Base-by-base conservation (phyloP, 2,888 invertebrate genomes). In the Sesamia inferens region DNA sequence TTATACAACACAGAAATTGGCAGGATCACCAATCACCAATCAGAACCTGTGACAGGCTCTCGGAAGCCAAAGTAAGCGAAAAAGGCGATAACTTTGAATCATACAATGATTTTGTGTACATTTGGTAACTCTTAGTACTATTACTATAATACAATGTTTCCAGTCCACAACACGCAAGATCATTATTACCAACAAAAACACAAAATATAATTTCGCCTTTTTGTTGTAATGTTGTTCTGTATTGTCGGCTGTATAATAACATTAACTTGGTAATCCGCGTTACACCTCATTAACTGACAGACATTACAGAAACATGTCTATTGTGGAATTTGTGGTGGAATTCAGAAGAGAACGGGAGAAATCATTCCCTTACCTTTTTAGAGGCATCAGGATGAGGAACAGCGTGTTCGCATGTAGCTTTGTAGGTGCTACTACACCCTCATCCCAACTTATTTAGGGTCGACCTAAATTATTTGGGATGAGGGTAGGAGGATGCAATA, bases 241-340 rank as follows among this genome's bases (percentile, higher is more conserved):
- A 69, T 73, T 69, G 66, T 67, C 24, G 65, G 62, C 67, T 39
- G 71, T 76, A 82, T 87, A 87, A 89, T 87, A 88, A 88, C 86
- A 86, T 90, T 88, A 86, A 85, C 74, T 81, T 86, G 85, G 87
- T 88, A 85, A 88, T 89, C 89, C 90, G 82, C 78, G 92, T 81
- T 89, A 91, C 89, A 90, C 87, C 89, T 93, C 92, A 92, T 93
- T 93, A 91, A 88, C 85, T 72, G 78, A 82, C 89, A 88, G 89
- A 87, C 88, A 88, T 88, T 88, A 87, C 85, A 89, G 90, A 91
- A 90, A 90, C 90, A 83, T 85, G 83, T 85, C 85, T 84, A 73
- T 76, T 68, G 57, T 63, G 57, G 22, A 64, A 72, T 63, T 79
- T 71, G 70, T 71, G 85, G 79, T 64, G 14, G 16, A 80, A 85